Conservation (phyloP, 2,113 vertebrate genomes). For the Cercocebus atys region DNA sequence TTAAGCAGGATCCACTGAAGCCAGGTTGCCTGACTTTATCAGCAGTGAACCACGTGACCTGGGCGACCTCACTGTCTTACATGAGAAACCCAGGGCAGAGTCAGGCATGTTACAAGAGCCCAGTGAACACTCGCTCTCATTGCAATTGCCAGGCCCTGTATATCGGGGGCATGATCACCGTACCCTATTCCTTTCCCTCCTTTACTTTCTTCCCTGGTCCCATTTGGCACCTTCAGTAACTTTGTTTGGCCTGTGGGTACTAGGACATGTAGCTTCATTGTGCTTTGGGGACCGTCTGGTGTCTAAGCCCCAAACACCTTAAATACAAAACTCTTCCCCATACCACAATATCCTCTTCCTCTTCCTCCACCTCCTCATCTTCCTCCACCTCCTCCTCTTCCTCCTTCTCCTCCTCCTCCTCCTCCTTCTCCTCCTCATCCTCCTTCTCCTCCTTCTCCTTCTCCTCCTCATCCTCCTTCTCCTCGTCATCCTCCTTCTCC, state of each 20-base stretch:
- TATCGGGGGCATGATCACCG: fast-evolving
- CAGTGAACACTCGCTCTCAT: fast-evolving
- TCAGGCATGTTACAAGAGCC: neutral
- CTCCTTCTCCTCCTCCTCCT: too few species aligned
- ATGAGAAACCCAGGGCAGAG: neutral
- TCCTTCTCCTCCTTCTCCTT: too few species aligned
- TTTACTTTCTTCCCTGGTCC: neutral
- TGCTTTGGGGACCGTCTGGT: neutral
- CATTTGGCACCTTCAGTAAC: neutral
- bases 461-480: fast-evolving
- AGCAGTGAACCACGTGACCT: neutral
- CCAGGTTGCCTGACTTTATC: neutral
- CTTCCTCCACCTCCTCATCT: fast-evolving
- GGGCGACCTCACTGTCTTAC: fast-evolving
- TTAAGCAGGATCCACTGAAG: neutral
- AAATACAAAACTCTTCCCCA: neutral
- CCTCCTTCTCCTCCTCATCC: fast-evolving
- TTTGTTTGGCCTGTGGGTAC: neutral
- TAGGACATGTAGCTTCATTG: neutral
- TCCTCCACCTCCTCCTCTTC: too few species aligned
- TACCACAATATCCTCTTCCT: neutral
- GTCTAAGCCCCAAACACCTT: neutral
- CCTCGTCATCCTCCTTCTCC: too few species aligned
- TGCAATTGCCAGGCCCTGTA: fast-evolving
- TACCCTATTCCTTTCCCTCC: fast-evolving